These are phyloP conservation scores for Glossosoma conforme DNA, from an alignment of 1,140 invertebrate species.

Conservation along the genomic window DNA sequence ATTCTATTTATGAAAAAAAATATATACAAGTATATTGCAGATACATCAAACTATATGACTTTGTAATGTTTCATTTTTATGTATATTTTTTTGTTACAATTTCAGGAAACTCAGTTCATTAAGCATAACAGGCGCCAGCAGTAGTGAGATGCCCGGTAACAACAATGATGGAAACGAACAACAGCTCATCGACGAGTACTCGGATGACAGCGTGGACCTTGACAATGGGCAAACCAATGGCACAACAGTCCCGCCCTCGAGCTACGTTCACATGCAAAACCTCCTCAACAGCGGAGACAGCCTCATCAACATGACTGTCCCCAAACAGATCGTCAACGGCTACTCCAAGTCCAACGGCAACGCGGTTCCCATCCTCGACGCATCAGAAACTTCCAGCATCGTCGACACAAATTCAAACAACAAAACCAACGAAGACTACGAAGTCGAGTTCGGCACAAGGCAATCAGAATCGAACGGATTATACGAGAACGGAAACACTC, in stretches of 20 bases:
- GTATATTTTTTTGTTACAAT: too few species aligned
- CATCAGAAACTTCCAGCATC: not conserved
- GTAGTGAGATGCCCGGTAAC: conserved; percentile 6
- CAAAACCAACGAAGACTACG: conserved; percentile 15
- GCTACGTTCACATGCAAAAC: conserved; percentile 20
- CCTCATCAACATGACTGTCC: conserved; percentile 27
- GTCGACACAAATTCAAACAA: conserved; percentile 26
- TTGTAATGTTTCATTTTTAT: too few species aligned
- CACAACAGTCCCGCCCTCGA: not conserved
- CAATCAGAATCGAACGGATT: conserved; percentile 17
- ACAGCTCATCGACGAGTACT: conserved; percentile 41
- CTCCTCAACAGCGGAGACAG: conserved; percentile 15
- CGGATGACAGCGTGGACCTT: conserved; percentile 35
- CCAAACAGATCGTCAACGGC: conserved; percentile 28
- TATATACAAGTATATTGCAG: too few species aligned
- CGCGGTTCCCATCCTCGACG: conserved; percentile 14
- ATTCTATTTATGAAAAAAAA: too few species aligned
- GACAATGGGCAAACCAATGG: conserved; percentile 16
- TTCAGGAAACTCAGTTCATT: conserved; percentile 23
- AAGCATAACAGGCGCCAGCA: conserved; percentile 17
- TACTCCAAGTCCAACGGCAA: conserved; percentile 31
- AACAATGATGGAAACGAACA: conserved; percentile 8
- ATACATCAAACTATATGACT: too few species aligned
- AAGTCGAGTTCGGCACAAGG: conserved; percentile 14
- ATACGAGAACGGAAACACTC: conserved; percentile 25